These are phyloP conservation scores for Lithobates sylvaticus DNA, from an alignment of 2,797 vertebrate genomes.

Conservation along the genomic window DNA sequence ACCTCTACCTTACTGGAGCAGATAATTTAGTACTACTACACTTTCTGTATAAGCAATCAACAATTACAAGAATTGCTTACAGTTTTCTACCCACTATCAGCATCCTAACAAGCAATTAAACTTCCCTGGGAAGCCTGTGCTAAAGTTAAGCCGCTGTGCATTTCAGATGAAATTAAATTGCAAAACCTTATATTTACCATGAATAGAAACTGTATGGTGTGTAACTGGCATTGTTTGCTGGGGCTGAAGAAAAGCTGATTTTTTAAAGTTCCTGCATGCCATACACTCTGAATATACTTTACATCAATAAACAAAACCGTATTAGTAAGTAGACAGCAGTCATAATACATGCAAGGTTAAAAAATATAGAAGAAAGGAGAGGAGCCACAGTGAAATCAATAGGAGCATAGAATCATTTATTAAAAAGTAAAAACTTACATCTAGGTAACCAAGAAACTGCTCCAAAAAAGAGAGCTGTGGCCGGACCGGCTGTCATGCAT, in stretches of 20 bases:
- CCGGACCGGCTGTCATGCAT: too few species aligned
- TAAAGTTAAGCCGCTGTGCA: constrained; percentile 45
- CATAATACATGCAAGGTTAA: too few species aligned
- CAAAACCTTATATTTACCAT: constrained; percentile 23
- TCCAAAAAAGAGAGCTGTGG: too few species aligned
- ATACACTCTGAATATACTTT: background rate
- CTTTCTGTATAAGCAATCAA: constrained; percentile 63
- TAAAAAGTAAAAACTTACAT: too few species aligned
- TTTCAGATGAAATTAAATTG: constrained; percentile 43
- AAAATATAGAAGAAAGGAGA: too few species aligned
- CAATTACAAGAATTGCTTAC: constrained; percentile 68
- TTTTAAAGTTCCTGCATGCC: background rate
- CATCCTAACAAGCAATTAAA: constrained; percentile 57
- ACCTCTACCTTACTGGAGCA: constrained; percentile 63
- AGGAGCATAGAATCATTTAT: too few species aligned
- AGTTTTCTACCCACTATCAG: constrained; percentile 50
- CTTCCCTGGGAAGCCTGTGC: constrained; percentile 43
- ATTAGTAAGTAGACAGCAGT: background rate
- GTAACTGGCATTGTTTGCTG: background rate
- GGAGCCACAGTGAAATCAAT: too few species aligned
- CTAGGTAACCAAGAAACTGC: too few species aligned
- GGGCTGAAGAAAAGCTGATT: background rate
- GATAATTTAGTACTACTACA: constrained; percentile 62
- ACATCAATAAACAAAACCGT: background rate
- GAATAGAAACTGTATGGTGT: constrained; percentile 18